phyloP scores from a whole-genome alignment of 2,797 vertebrate genomes.

The Ciconia nigra region DNA sequence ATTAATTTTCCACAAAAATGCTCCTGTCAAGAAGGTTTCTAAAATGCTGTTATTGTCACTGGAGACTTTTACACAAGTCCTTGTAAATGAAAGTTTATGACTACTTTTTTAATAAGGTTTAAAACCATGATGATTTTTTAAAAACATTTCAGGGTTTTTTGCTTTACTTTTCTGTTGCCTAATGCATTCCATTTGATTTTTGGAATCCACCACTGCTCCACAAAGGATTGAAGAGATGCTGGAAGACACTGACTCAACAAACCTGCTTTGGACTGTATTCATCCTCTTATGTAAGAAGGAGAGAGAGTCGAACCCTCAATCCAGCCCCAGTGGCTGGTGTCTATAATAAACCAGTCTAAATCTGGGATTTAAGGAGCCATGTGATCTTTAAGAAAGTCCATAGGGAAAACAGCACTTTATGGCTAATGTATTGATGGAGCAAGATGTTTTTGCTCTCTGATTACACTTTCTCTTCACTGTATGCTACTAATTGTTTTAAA shows the following conservation, averaged over 20 bases:
- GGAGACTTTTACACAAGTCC: not conserved
- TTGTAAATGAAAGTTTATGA: not conserved
- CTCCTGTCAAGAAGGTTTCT: not conserved
- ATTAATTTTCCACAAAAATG: constrained; percentile 31
- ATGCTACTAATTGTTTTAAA: not conserved
- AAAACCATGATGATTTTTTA: not conserved
- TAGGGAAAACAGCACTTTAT: not conserved
- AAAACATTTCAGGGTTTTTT: not conserved
- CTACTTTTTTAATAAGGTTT: not conserved
- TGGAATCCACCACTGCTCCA: not conserved
- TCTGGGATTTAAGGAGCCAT: not conserved
- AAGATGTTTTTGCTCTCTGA: not conserved
- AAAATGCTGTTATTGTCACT: not conserved
- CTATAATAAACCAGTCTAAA: not conserved
- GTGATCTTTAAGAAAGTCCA: not conserved
- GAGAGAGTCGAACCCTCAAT: not conserved
- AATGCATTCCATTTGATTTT: not conserved
- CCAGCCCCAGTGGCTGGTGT: not conserved
- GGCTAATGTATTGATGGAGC: not conserved
- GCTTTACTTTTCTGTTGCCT: not conserved
- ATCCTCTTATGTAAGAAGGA: not conserved
- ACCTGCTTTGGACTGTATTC: not conserved
- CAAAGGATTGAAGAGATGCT: not conserved
- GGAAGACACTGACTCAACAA: not conserved
- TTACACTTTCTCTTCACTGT: not conserved